These are phyloP conservation scores for Dryobotodes eremita DNA, from an alignment of 2,888 invertebrate genomes.

Conservation along the genomic window DNA sequence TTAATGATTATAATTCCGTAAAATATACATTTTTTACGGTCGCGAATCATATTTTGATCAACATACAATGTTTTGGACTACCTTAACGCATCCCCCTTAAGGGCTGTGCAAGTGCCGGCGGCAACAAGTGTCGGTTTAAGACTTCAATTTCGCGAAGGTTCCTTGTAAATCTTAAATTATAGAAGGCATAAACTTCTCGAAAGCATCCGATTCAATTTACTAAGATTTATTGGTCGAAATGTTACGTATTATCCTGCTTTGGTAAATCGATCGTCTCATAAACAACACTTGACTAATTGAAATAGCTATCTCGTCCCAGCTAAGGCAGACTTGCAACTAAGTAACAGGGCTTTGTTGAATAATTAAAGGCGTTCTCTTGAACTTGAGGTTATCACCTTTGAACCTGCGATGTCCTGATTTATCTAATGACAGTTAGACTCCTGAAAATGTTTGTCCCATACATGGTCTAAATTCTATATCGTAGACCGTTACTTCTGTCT, in stretches of 20 bases:
- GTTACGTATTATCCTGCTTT: constrained; percentile 17
- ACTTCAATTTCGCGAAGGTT: constrained; percentile 38
- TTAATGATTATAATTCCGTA: not conserved
- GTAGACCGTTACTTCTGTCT: constrained; percentile 23
- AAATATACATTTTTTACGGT: not conserved
- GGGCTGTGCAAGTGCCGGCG: constrained; percentile 40
- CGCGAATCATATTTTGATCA: not conserved
- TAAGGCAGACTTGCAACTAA: constrained; percentile 1
- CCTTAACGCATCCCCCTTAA: constrained; percentile 16
- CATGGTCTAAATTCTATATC: constrained; percentile 28
- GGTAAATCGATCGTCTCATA: constrained; percentile 29
- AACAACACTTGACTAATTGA: constrained; percentile 14
- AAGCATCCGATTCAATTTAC: constrained; percentile 40
- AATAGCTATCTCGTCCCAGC: not conserved
- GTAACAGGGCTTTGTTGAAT: constrained; percentile 22
- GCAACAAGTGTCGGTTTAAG: constrained; percentile 48
- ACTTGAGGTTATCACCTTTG: constrained; percentile 24
- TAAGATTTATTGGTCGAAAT: constrained; percentile 37
- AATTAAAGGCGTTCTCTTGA: constrained; percentile 38
- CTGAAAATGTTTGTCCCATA: constrained; percentile 22
- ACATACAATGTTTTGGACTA: not conserved
- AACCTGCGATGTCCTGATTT: constrained; percentile 41
- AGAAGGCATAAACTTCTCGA: constrained; percentile 36
- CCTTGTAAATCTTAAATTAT: constrained; percentile 45
- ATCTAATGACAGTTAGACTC: constrained; percentile 30